phyloP scores from a whole-genome alignment of 2,888 invertebrate genomes.

The Autographa gamma region DNA sequence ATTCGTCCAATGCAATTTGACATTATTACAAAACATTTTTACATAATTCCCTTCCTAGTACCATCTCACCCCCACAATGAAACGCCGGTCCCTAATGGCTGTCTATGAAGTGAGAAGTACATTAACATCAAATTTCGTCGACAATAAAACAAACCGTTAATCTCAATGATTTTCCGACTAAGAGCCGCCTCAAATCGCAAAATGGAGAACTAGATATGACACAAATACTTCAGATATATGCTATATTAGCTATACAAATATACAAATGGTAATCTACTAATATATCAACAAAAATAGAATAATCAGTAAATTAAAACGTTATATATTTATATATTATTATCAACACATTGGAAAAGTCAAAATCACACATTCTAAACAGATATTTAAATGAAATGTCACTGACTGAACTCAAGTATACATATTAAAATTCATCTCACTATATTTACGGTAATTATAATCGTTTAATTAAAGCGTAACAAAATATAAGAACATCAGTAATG shows the following conservation, averaged over 20 bases:
- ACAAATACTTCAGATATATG: constrained; percentile 48
- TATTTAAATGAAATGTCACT: too few species aligned
- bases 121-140: constrained; percentile 70
- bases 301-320: too few species aligned
- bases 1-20: not conserved
- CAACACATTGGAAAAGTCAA: too few species aligned
- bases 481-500: not conserved
- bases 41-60: constrained; percentile 31
- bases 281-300: too few species aligned
- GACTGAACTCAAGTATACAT: too few species aligned
- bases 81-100: constrained; percentile 50
- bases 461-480: not conserved
- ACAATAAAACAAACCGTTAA: constrained; percentile 74
- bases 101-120: constrained; percentile 61
- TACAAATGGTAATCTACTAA: too few species aligned
- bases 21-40: constrained; percentile 7
- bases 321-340: too few species aligned
- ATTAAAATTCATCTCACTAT: not conserved
- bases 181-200: constrained; percentile 57
- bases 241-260: too few species aligned
- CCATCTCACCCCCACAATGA: constrained; percentile 46
- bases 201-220: constrained; percentile 57
- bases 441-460: not conserved
- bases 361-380: too few species aligned
- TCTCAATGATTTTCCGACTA: constrained; percentile 57